Evolutionary conservation across 1,140 invertebrate genomes (phyloP).

Genomic region (Colletes gigas): DNA sequence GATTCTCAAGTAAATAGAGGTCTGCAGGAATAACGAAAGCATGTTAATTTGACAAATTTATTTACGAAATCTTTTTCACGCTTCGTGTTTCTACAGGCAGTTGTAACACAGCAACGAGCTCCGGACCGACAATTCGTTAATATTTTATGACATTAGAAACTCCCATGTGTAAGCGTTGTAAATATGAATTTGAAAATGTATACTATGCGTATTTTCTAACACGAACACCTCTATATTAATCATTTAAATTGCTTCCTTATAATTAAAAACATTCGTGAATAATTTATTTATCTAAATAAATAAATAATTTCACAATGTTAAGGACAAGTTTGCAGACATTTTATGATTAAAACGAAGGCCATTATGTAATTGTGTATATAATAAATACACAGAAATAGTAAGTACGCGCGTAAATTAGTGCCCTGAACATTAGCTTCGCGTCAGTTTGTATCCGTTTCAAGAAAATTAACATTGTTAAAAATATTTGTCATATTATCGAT

Average conservation of each 20-base stretch:
- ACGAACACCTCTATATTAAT: background rate
- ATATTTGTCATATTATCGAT: background rate
- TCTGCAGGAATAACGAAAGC: constrained; percentile 30
- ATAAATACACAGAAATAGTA: constrained; percentile 10
- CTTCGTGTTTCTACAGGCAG: background rate
- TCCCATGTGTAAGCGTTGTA: background rate
- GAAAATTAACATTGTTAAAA: constrained; percentile 14
- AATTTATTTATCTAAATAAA: background rate
- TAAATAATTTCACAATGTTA: background rate
- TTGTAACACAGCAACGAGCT: background rate
- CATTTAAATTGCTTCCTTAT: background rate
- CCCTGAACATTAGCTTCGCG: background rate
- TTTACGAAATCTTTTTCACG: background rate
- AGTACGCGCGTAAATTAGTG: constrained; percentile 23
- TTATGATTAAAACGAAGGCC: constrained; percentile 3
- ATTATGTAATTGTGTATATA: constrained; percentile 14
- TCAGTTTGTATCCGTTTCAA: constrained; percentile 13
- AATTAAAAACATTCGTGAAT: background rate
- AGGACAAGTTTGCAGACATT: background rate
- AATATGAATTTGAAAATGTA: background rate
- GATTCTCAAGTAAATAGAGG: constrained; percentile 20
- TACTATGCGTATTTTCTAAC: background rate
- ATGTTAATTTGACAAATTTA: background rate
- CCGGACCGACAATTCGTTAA: too few species aligned
- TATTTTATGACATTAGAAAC: background rate